These are phyloP conservation scores for Hiodon tergisus DNA, from an alignment of 2,113 vertebrate genomes.

Conservation along the genomic window DNA sequence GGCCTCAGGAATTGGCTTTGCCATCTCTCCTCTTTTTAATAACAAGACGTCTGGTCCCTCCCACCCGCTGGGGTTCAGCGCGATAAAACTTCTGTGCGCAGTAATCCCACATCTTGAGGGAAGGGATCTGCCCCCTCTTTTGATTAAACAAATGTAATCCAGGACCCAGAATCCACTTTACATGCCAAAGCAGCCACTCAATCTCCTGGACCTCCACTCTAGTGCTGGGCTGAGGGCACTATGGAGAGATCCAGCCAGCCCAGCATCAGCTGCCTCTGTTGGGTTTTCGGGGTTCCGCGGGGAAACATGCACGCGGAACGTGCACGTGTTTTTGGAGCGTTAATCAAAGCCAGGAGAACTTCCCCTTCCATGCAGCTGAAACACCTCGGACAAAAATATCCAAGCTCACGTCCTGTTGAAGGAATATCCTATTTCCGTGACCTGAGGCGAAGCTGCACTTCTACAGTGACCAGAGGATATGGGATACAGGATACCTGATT, in stretches of 20 bases:
- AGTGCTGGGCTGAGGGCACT: conserved; percentile 53
- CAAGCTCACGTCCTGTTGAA: too few relatives aligned
- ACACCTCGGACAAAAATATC: too few relatives aligned
- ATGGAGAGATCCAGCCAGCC: conserved; percentile 41
- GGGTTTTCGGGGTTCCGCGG: too few relatives aligned
- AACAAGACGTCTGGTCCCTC: conserved; percentile 38
- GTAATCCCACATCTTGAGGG: conserved; percentile 55
- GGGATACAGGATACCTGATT: too few relatives aligned
- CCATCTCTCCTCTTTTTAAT: conserved; percentile 50
- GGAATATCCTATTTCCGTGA: too few relatives aligned
- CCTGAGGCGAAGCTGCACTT: too few relatives aligned
- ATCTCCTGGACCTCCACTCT: neutral
- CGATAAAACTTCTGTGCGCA: conserved; percentile 54
- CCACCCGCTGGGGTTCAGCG: conserved; percentile 43
- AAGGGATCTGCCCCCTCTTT: conserved; percentile 62
- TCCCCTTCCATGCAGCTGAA: too few relatives aligned
- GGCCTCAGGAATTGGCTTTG: conserved; percentile 37
- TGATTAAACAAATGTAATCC: conserved; percentile 64
- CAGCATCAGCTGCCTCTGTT: too few relatives aligned
- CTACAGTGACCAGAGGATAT: neutral
- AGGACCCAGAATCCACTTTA: conserved; percentile 53
- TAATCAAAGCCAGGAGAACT: too few relatives aligned
- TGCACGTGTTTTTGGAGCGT: too few relatives aligned
- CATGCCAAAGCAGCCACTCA: conserved; percentile 53
- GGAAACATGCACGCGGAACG: too few relatives aligned